A percentile compares a stretch with the other conserved stretches of the same genome.
Evolutionary conservation across 2,888 invertebrate species (phyloP).

Genomic region (Cheilosia scutellata): DNA sequence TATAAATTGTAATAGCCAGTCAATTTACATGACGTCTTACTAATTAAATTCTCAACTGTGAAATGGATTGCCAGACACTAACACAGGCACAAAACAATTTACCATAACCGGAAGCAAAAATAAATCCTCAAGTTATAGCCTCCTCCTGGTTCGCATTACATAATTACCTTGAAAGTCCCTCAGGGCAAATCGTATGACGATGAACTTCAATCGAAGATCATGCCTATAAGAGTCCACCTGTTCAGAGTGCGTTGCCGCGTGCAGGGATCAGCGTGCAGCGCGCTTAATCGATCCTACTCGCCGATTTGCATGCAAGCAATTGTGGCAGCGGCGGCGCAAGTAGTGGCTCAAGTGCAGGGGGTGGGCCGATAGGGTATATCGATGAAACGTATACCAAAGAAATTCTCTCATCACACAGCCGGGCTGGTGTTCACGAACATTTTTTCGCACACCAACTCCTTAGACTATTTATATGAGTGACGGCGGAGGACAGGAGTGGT

Average conservation of each 20-base stretch:
- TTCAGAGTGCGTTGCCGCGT: slow-evolving; percentile 36
- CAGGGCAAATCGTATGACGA: slow-evolving; percentile 47
- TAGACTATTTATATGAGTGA: slow-evolving; percentile 34
- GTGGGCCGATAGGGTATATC: slow-evolving; percentile 15
- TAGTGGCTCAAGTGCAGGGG: slow-evolving; percentile 23
- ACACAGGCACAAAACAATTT: slow-evolving; percentile 29
- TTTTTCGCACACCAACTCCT: slow-evolving; percentile 37
- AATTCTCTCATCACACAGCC: slow-evolving; percentile 46
- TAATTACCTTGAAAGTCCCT: slow-evolving; percentile 66
- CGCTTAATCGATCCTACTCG: slow-evolving; percentile 62
- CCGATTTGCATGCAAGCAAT: slow-evolving; percentile 67
- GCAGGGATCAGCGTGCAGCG: slow-evolving; percentile 32
- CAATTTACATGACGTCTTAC: background rate
- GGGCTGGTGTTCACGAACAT: slow-evolving; percentile 31
- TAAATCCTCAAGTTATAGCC: slow-evolving; percentile 33
- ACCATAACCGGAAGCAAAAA: slow-evolving; percentile 55
- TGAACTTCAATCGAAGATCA: slow-evolving; percentile 69
- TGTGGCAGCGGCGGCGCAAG: slow-evolving; percentile 22
- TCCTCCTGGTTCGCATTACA: slow-evolving; percentile 46
- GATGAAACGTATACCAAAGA: slow-evolving; percentile 47
- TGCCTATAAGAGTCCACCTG: slow-evolving; percentile 72
- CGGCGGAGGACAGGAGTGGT: slow-evolving; percentile 55
- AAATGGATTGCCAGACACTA: slow-evolving; percentile 16
- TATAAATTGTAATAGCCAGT: slow-evolving; percentile 16
- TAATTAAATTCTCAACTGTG: slow-evolving; percentile 44